Conservation (phyloP, 2,888 invertebrate genomes). For the Lasioglossum villosulum region DNA sequence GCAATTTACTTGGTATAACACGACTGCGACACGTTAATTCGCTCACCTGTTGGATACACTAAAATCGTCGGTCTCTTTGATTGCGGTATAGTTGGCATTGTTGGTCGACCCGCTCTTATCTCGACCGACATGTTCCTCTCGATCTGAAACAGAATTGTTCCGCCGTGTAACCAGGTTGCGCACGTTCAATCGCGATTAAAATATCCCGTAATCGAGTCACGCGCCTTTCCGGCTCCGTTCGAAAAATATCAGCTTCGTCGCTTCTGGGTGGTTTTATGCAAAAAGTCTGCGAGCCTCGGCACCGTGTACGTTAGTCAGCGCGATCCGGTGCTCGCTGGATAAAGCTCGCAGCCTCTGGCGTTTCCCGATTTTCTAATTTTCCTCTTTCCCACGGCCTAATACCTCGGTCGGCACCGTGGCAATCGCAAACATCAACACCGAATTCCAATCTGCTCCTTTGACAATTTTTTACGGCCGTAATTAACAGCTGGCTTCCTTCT, state of each 20-base stretch:
- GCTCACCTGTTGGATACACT: conserved; percentile 90
- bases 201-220: background rate
- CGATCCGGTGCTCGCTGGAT: background rate
- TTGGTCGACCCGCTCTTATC: conserved; percentile 80
- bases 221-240: background rate
- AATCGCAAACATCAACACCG: background rate
- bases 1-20: background rate
- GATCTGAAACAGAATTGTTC: conserved; percentile 55
- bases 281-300: background rate
- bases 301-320: background rate
- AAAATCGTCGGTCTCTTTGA: conserved; percentile 91
- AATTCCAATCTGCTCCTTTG: conserved; percentile 4
- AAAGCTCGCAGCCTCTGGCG: conserved; percentile 11
- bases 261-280: background rate
- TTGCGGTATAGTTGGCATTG: conserved; percentile 84
- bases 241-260: background rate
- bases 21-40: background rate
- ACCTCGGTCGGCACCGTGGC: background rate
- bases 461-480: background rate
- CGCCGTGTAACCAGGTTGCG: background rate
- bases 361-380: conserved; percentile 9
- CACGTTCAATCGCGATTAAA: background rate
- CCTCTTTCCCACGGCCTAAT: background rate
- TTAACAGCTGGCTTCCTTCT: background rate
- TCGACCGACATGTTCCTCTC: conserved; percentile 70